Evolutionary conservation across 2,888 invertebrate genomes (phyloP), one percentile per base, ranked within the genome.

Genomic region (Cosmorhoe ocellata): DNA sequence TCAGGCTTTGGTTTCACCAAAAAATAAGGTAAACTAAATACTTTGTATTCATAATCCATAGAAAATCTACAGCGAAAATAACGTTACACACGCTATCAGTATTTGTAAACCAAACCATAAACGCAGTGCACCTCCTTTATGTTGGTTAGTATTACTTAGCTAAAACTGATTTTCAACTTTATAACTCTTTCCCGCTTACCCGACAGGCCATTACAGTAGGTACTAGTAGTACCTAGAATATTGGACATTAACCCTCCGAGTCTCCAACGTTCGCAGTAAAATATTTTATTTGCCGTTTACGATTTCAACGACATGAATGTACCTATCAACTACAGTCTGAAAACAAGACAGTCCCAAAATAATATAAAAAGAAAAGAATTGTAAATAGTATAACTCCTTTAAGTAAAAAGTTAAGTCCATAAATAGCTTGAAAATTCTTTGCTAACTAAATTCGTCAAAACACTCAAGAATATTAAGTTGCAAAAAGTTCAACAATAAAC

Each of bases 261-360:
- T n/a, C n/a, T n/a, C 63, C 63, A 63, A 63, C 59, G 51, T 26
- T 7, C 66, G 71, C 52, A 68, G 67, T 84, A 81, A 84, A 84
- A 74, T 69, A 71, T 76, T 74, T 75, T 77, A 80, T 78, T 67
- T 68, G 55, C 68, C 66, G 60, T 83, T 84, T 84, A 85, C 73
- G 80, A 61, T 68, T 63, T 57, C 68, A 66, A 59, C 18, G 18
- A 18, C 64, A 67, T 58, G 64, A 63, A 62, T 55, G 26, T 24
- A 51, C 56, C 58, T 38, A 57, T 39, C 43, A 49, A 53, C 44
- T 12, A 39, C 50, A 46, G 37, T 38, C 46, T 33, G 31, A 31
- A 48, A 51, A 51, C 51, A 47, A 48, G 43, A 48, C 47, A 36
- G 39, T 48, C 47, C 36, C 37, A 44, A 52, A 24, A 6, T 34